A percentile compares a stretch with the other conserved stretches of the same genome.
These are phyloP conservation scores for Gallinago media DNA, from an alignment of 2,113 vertebrate genomes.

Conservation along the genomic window DNA sequence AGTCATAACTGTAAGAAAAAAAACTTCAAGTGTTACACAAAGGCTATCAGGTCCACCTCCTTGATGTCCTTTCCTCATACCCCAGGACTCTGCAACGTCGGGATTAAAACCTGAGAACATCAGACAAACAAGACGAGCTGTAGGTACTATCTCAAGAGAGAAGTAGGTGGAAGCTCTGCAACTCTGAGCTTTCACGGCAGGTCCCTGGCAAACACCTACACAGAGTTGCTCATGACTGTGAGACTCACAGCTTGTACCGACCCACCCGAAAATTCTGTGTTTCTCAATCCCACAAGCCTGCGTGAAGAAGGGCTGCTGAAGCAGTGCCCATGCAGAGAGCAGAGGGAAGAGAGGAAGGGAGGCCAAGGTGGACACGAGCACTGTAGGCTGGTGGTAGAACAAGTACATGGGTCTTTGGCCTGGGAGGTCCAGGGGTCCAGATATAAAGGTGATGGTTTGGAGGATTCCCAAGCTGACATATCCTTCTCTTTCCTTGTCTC, in stretches of 20 bases:
- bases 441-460: neutral
- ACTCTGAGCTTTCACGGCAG: neutral
- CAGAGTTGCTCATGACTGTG: neutral
- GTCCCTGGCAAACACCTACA: neutral
- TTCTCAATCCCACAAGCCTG: neutral
- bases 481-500: neutral
- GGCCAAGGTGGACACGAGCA: neutral
- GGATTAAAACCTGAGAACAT: neutral
- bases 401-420: neutral
- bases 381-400: neutral
- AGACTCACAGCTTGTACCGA: neutral
- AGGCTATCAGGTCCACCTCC: constrained; percentile 16
- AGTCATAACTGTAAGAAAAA: constrained; percentile 41
- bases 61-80: neutral
- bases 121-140: neutral
- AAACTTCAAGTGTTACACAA: neutral
- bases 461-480: neutral
- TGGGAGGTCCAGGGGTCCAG: neutral
- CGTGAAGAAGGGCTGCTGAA: neutral
- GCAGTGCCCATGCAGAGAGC: neutral
- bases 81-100: neutral
- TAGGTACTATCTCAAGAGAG: neutral
- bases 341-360: neutral
- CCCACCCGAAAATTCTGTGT: neutral
- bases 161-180: neutral